These are phyloP conservation scores for Eulemur rubriventer DNA, from an alignment of 2,797 vertebrate species.

Conservation along the genomic window DNA sequence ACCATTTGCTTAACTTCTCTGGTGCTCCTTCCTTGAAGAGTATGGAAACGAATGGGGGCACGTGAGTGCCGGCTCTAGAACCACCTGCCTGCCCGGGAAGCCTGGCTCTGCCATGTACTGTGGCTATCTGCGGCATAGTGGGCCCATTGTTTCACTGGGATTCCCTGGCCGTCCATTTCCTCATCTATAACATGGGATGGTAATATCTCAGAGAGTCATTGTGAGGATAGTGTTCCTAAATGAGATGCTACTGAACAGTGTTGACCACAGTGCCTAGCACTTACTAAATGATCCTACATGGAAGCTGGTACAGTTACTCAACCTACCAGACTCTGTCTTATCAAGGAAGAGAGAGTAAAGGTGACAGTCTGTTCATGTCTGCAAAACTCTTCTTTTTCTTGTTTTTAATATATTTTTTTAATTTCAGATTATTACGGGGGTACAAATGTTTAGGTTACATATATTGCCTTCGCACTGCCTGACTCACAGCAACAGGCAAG, in stretches of 20 bases:
- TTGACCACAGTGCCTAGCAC: neutral
- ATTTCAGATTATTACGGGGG: too few relatives aligned
- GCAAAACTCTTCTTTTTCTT: neutral
- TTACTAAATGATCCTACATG: neutral
- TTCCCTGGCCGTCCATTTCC: neutral
- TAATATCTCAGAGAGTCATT: neutral
- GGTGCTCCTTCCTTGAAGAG: neutral
- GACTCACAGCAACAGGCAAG: too few relatives aligned
- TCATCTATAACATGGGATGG: neutral
- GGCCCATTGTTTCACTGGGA: neutral
- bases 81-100: neutral
- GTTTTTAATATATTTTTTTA: too few relatives aligned
- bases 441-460: too few relatives aligned
- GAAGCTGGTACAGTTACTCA: neutral
- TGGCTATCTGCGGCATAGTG: rapidly evolving
- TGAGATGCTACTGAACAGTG: neutral
- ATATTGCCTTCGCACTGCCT: too few relatives aligned
- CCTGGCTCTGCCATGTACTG: neutral
- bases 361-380: neutral
- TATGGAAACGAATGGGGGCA: neutral
- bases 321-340: neutral
- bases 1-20: neutral
- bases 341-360: neutral
- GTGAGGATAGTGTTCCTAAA: neutral
- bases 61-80: rapidly evolving